Base-by-base conservation (phyloP, 2,888 invertebrate genomes). In the Drosophila anomalipes region DNA sequence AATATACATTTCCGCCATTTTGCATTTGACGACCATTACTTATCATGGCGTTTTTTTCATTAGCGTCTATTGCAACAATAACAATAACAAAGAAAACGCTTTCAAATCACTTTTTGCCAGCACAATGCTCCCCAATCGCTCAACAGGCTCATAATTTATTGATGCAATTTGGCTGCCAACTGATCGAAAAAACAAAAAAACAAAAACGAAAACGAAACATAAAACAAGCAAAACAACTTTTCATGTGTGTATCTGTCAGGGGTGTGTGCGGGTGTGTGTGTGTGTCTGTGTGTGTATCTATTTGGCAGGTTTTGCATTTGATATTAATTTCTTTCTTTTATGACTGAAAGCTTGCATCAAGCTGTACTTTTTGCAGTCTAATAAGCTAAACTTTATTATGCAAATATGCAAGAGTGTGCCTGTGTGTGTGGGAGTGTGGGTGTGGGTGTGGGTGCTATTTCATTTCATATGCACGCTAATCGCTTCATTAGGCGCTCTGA, bases 391-490 rank as follows among this genome's bases (percentile, higher is more conserved):
- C 30, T 26, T 16, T 12, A 39, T 30, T 56, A 61, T 60, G 41
- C 26, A 14, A 59, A 47, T 28, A 26, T 44, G 52, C 30, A 22
- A 41, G 35, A 41, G 41, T 62, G 12, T 61, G 49, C 26, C 9
- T 19, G 35, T 51, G 52, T 44, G n/a, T 39, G 14, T 52, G 56
- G 47, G 49, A 44, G 44, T 67, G 68, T 68, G 56, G 47, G 49
- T 52, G 39, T 69, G 70, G 0, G 22, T 22, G 22, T 64, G 58
- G 51, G 53, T 66, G 65, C 66, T 72, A 67, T 67, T 72, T 75
- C 79, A 89, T 86, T 52, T 81, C 58, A 58, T 71, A 86, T 85
- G 89, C 81, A 83, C 86, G 85, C 84, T 89, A 86, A 86, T 89
- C 89, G 85, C 86, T 79, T 89, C 90, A 86, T 89, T 89, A 86